These are phyloP conservation scores for Sinocyclocheilus rhinocerous DNA, from an alignment of 2,113 vertebrate genomes.

Conservation along the genomic window DNA sequence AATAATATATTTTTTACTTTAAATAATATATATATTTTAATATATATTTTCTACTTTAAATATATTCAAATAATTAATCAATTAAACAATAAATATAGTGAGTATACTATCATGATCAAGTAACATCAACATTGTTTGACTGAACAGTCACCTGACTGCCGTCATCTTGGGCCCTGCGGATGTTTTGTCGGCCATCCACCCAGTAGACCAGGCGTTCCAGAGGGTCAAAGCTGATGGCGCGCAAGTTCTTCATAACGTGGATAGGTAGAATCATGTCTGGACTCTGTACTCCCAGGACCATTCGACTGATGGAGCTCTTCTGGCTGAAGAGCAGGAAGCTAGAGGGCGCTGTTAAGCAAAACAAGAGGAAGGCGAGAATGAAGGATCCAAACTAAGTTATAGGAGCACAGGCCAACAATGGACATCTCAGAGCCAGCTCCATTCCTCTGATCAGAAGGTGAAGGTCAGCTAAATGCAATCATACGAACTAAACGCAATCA, in stretches of 20 bases:
- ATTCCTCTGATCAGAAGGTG: slow-evolving; percentile 14
- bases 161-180: slow-evolving; percentile 86
- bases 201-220: slow-evolving; percentile 89
- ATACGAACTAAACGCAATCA: slow-evolving; percentile 16
- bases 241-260: slow-evolving; percentile 86
- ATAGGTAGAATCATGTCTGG: slow-evolving; percentile 92
- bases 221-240: slow-evolving; percentile 88
- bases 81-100: background rate
- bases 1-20: background rate
- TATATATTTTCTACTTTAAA: background rate
- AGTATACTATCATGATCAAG: background rate
- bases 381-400: background rate
- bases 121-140: background rate
- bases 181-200: slow-evolving; percentile 92
- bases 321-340: slow-evolving; percentile 94
- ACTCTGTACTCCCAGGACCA: slow-evolving; percentile 92
- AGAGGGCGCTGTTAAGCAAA: slow-evolving; percentile 79
- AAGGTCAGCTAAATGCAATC: slow-evolving; percentile 38
- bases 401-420: background rate
- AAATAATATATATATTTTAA: background rate
- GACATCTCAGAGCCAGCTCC: background rate
- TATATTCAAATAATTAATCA: background rate
- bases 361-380: background rate
- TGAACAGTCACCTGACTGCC: slow-evolving; percentile 82
- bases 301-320: slow-evolving; percentile 90